A percentile compares a stretch with the other conserved stretches of the same genome.
These are phyloP conservation scores for Ceratosolen fusciceps DNA, from an alignment of 1,140 invertebrate genomes.

Conservation along the genomic window DNA sequence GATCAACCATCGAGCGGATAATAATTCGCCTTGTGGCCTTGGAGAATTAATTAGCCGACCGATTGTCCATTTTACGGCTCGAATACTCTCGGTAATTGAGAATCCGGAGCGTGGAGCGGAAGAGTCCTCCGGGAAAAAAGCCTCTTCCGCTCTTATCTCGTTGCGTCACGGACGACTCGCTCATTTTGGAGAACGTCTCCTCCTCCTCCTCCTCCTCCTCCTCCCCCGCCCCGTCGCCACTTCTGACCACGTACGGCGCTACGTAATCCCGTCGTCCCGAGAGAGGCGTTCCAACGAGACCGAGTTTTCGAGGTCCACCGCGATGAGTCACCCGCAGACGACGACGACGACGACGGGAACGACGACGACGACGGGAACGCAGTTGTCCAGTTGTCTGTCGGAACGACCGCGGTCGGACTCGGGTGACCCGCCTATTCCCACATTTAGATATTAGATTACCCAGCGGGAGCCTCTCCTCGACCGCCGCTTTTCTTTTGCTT, in stretches of 20 bases:
- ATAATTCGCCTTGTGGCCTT: too few relatives aligned
- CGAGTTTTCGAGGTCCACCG: neutral
- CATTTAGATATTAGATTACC: slow-evolving; percentile 11
- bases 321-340: slow-evolving; percentile 22
- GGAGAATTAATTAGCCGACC: too few relatives aligned
- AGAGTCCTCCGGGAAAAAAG: too few relatives aligned
- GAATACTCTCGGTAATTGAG: too few relatives aligned
- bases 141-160: neutral
- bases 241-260: neutral
- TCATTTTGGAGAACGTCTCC: slow-evolving; percentile 40
- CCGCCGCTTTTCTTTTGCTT: neutral
- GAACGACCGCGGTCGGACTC: neutral
- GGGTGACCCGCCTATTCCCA: neutral
- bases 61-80: too few relatives aligned
- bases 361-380: neutral
- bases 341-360: too few relatives aligned
- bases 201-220: neutral
- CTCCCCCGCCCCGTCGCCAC: neutral
- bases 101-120: too few relatives aligned
- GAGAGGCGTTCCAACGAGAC: neutral
- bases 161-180: slow-evolving; percentile 11
- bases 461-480: too few relatives aligned
- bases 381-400: slow-evolving; percentile 10
- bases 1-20: too few relatives aligned
- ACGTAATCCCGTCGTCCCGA: neutral